phyloP scores from a whole-genome alignment of 2,797 vertebrate species.

The Oophaga sylvatica region DNA sequence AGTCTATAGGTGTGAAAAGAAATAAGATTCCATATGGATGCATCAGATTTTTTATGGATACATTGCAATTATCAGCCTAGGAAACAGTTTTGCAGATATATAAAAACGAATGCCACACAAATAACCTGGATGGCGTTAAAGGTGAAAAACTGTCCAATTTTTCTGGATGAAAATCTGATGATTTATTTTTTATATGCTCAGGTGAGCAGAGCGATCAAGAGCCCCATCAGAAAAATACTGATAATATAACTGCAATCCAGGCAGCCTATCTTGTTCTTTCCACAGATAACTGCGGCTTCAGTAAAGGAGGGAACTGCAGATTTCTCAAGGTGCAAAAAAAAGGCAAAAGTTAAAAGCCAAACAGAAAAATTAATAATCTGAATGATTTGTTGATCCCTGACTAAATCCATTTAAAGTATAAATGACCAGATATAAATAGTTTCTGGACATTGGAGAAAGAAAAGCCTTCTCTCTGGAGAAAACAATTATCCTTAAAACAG shows the following conservation, averaged over 20 bases:
- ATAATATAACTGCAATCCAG: background rate
- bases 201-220: background rate
- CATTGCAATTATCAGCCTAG: too few relatives aligned
- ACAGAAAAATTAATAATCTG: background rate
- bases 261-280: background rate
- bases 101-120: too few relatives aligned
- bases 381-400: background rate
- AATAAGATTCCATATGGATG: too few relatives aligned
- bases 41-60: too few relatives aligned
- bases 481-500: too few relatives aligned
- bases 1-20: too few relatives aligned
- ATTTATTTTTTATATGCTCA: too few relatives aligned
- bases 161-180: too few relatives aligned
- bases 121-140: too few relatives aligned
- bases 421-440: background rate
- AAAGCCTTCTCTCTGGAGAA: too few relatives aligned
- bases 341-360: conserved; percentile 1
- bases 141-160: too few relatives aligned
- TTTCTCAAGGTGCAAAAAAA: background rate
- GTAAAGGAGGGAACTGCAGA: background rate
- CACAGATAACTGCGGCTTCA: background rate
- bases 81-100: too few relatives aligned
- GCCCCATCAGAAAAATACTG: background rate
- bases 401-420: background rate
- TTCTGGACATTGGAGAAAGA: background rate